Percentiles rank a stretch among this genome's conserved stretches.
phyloP scores from a whole-genome alignment of 1,140 invertebrate genomes.

The Brachionus koreanus region DNA sequence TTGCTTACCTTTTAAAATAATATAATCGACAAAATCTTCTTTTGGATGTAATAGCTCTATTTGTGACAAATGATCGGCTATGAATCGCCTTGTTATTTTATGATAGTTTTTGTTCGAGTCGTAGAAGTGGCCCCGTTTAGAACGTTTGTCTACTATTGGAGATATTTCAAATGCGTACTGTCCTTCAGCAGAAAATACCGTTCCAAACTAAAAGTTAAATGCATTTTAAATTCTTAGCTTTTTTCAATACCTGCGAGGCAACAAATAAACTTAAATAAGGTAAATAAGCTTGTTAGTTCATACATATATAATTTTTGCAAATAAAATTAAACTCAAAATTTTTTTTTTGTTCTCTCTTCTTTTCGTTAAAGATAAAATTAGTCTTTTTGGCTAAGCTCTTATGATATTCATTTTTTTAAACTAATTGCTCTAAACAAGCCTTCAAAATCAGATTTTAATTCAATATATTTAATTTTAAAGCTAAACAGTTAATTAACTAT shows the following conservation, averaged over 20 bases:
- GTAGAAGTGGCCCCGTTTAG: not conserved
- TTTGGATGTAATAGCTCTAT: not conserved
- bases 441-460: too few species aligned
- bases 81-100: not conserved
- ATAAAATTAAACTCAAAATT: not conserved
- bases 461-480: too few species aligned
- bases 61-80: not conserved
- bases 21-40: not conserved
- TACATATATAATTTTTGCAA: not conserved
- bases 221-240: not conserved
- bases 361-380: too few species aligned
- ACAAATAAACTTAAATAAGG: too few species aligned
- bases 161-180: not conserved
- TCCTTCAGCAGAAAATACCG: not conserved
- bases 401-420: too few species aligned
- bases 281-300: not conserved
- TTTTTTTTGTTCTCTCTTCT: not conserved
- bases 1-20: not conserved
- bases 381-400: too few species aligned
- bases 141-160: not conserved
- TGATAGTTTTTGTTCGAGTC: conserved; percentile 2
- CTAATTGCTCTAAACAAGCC: too few species aligned
- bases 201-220: not conserved
- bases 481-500: too few species aligned
- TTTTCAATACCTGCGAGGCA: not conserved